Conservation (phyloP, 2,113 vertebrate species). For the Sus scrofa region DNA sequence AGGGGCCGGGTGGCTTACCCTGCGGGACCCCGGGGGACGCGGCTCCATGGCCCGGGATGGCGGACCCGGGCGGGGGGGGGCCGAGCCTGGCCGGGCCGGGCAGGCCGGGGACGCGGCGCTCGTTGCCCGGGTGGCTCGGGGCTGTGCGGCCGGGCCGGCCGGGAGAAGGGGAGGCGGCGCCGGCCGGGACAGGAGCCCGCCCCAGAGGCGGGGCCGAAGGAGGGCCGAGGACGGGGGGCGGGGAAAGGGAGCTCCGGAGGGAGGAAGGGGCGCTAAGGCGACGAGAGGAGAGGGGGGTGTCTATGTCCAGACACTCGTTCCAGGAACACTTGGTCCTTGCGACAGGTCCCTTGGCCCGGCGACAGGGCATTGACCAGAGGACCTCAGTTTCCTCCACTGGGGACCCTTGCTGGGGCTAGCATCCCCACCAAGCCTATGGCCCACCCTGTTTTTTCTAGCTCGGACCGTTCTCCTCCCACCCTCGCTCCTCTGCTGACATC, state of each 20-base stretch:
- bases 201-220: slow-evolving; percentile 74
- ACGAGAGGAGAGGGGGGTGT: background rate
- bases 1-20: slow-evolving; percentile 81
- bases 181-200: slow-evolving; percentile 67
- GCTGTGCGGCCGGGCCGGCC: slow-evolving; percentile 71
- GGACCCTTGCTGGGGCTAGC: background rate
- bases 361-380: background rate
- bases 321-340: background rate
- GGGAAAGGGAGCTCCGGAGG: background rate
- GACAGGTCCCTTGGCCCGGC: background rate
- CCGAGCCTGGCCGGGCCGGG: slow-evolving; percentile 72
- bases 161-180: slow-evolving; percentile 71
- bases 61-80: slow-evolving; percentile 59
- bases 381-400: background rate
- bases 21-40: slow-evolving; percentile 78
- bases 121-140: slow-evolving; percentile 76
- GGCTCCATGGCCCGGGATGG: slow-evolving; percentile 76
- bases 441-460: background rate
- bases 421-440: background rate
- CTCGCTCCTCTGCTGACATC: background rate
- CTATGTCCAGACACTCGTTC: background rate
- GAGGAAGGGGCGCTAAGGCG: background rate
- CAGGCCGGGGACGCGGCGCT: slow-evolving; percentile 74
- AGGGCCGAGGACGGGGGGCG: slow-evolving; percentile 59
- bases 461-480: background rate